A percentile compares a stretch with the other conserved stretches of the same genome.
Evolutionary conservation across 1,140 invertebrate genomes (phyloP).

Genomic region (Drosophila azteca): DNA sequence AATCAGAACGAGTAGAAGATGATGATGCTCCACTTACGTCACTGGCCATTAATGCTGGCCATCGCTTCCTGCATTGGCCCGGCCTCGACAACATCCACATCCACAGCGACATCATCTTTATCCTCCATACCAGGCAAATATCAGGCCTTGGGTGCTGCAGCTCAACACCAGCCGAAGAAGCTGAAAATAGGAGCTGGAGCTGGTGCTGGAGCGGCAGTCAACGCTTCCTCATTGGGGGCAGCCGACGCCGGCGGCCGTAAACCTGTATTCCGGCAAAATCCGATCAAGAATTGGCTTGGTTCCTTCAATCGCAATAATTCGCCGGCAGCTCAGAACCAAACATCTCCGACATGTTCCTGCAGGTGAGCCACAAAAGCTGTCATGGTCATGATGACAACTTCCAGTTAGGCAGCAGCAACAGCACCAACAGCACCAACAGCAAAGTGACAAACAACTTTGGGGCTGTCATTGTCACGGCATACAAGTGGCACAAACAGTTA

Average conservation of each 20-base stretch:
- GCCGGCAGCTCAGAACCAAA: slow-evolving; percentile 73
- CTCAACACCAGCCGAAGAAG: slow-evolving; percentile 69
- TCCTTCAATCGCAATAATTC: slow-evolving; percentile 81
- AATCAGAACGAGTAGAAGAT: slow-evolving; percentile 57
- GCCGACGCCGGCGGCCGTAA: slow-evolving; percentile 44
- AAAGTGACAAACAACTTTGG: slow-evolving; percentile 49
- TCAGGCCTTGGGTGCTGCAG: slow-evolving; percentile 69
- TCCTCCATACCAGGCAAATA: slow-evolving; percentile 80
- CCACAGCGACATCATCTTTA: slow-evolving; percentile 35
- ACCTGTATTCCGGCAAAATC: slow-evolving; percentile 81
- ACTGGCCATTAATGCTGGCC: slow-evolving; percentile 72
- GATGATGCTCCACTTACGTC: slow-evolving; percentile 79
- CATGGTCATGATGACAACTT: slow-evolving; percentile 67
- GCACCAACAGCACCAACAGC: slow-evolving; percentile 10
- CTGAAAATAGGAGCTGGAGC: slow-evolving; percentile 53
- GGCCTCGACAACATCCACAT: slow-evolving; percentile 22
- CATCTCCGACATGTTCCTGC: slow-evolving; percentile 75
- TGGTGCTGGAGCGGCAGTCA: slow-evolving; percentile 16
- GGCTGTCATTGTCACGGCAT: slow-evolving; percentile 67
- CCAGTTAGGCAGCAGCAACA: slow-evolving; percentile 59
- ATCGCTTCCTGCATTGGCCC: slow-evolving; percentile 72
- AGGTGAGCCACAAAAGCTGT: slow-evolving; percentile 65
- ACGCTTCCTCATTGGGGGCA: slow-evolving; percentile 29
- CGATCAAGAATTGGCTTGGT: slow-evolving; percentile 83
- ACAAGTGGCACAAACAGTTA: slow-evolving; percentile 69